Percentiles rank a stretch among this genome's conserved stretches.
Conservation (phyloP, 2,888 invertebrate species). For the Lypha dubia region DNA sequence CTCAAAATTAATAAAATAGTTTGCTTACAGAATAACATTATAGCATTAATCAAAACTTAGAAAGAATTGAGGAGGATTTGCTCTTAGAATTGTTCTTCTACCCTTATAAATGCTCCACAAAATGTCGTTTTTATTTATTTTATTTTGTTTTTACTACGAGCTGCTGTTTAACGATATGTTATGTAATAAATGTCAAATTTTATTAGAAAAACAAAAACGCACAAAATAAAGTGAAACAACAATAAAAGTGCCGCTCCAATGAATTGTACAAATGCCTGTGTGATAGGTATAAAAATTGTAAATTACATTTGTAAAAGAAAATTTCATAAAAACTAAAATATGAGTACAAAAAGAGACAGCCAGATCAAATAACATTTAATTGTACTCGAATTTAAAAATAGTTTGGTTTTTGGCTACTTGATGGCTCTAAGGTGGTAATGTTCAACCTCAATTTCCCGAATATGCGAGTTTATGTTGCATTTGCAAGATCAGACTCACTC, state of each 20-base stretch:
- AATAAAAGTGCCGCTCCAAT: slow-evolving; percentile 65
- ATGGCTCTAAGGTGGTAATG: no score
- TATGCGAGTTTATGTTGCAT: no score
- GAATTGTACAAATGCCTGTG: slow-evolving; percentile 1
- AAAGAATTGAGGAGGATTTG: no score
- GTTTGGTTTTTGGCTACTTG: slow-evolving; percentile 27
- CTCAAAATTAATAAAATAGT: no score
- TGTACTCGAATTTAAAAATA: slow-evolving; percentile 23
- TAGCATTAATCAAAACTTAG: no score
- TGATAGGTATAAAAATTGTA: background rate
- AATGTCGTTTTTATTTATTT: background rate
- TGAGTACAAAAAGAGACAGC: slow-evolving; percentile 41
- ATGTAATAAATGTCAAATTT: slow-evolving; percentile 70
- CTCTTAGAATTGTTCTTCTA: no score
- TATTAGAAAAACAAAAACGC: slow-evolving; percentile 60
- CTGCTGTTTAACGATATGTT: slow-evolving; percentile 71
- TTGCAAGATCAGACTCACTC: no score
- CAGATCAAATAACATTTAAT: slow-evolving; percentile 14
- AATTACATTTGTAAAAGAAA: background rate
- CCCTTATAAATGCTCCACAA: slow-evolving; percentile 33
- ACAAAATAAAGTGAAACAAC: slow-evolving; percentile 51
- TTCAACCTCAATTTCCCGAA: no score
- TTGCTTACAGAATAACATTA: no score
- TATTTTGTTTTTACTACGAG: slow-evolving; percentile 38
- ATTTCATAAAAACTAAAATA: slow-evolving; percentile 9